Conservation (phyloP, 2,888 invertebrate genomes). For the Polydrusus pterygomalis region DNA sequence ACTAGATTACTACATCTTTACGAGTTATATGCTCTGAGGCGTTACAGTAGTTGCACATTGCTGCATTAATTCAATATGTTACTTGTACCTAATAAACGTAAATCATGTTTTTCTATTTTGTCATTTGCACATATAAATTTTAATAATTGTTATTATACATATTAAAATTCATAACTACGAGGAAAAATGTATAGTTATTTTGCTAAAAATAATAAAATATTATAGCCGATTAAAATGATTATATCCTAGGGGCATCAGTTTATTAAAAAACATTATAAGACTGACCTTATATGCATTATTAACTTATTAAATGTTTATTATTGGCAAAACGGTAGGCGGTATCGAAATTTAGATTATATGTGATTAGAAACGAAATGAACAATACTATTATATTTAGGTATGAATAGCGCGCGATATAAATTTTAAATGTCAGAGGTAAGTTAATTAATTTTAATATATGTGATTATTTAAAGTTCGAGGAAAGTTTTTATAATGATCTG, state of each 20-base stretch:
- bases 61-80: no score
- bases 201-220: constrained; percentile 29
- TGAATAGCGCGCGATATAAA: constrained; percentile 3
- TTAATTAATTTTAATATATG: constrained; percentile 12
- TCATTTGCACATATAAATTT: no score
- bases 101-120: no score
- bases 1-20: no score
- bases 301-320: constrained; percentile 57
- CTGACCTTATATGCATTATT: constrained; percentile 55
- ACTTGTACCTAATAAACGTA: no score
- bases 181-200: not conserved
- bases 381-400: constrained; percentile 43
- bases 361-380: constrained; percentile 45
- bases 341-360: constrained; percentile 45
- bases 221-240: constrained; percentile 49
- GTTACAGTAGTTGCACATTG: no score
- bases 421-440: constrained; percentile 19
- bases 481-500: not conserved
- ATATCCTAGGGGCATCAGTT: constrained; percentile 38
- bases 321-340: constrained; percentile 53
- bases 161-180: constrained; percentile 13
- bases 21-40: no score
- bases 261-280: constrained; percentile 44
- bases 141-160: not conserved
- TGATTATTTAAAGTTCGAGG: not conserved